Conservation (phyloP, 1,140 invertebrate species). For the Heliconius himera region DNA sequence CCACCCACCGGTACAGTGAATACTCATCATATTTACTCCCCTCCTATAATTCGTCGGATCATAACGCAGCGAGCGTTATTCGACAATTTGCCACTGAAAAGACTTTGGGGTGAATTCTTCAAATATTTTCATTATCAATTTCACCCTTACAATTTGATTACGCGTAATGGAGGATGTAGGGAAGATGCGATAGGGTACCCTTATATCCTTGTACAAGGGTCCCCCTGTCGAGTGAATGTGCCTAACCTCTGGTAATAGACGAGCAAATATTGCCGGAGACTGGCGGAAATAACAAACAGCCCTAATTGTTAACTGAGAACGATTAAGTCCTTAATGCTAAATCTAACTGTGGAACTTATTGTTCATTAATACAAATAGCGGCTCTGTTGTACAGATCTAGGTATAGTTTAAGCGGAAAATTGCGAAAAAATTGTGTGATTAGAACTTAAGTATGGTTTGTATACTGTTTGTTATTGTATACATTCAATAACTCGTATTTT, state of each 20-base stretch:
- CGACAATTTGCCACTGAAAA: conserved; percentile 40
- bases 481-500: no score
- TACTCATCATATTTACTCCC: conserved; percentile 16
- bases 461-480: no score
- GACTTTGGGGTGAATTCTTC: conserved; percentile 42
- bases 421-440: not conserved
- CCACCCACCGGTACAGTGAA: not conserved
- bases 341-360: not conserved
- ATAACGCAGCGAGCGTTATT: conserved; percentile 26
- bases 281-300: not conserved
- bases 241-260: conserved; percentile 33
- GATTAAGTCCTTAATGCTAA: not conserved
- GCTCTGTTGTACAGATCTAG: not conserved
- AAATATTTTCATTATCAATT: conserved; percentile 54
- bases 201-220: not conserved
- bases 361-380: not conserved
- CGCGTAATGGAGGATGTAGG: conserved; percentile 44
- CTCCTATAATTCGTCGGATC: conserved; percentile 22
- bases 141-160: conserved; percentile 56
- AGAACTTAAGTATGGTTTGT: not conserved
- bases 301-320: not conserved
- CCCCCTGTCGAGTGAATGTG: not conserved
- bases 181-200: conserved; percentile 18
- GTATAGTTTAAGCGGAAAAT: not conserved
- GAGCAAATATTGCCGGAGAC: conserved; percentile 34